phyloP scores from a whole-genome alignment of 92 coral and sea anemone genomes.

The Pocillopora meandrina region DNA sequence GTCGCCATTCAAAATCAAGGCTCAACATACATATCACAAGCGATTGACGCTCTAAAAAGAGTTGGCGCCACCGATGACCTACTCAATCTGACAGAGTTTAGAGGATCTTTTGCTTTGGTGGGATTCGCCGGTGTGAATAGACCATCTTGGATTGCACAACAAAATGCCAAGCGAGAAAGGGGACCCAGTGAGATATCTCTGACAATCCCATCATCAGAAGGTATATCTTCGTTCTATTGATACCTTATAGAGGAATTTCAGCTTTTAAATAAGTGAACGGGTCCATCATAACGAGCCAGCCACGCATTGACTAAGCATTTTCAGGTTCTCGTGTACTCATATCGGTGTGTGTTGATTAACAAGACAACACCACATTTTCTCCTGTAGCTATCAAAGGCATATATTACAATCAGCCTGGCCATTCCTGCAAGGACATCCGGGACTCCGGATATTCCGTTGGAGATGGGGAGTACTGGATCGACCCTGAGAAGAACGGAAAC shows the following conservation, averaged over 20 bases:
- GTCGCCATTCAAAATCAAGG: conserved; percentile 37
- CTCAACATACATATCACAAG: conserved; percentile 13
- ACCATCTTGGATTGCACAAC: conserved; percentile 41
- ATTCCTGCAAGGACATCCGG: neutral
- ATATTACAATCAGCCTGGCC: neutral
- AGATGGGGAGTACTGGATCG: conserved; percentile 11
- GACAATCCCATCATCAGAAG: neutral
- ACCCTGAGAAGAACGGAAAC: conserved; percentile 4
- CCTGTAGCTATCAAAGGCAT: neutral
- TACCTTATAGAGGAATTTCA: too few relatives aligned
- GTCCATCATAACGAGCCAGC: too few relatives aligned
- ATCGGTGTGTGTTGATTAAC: too few relatives aligned
- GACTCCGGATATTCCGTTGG: neutral
- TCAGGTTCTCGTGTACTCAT: too few relatives aligned
- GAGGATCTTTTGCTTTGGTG: conserved; percentile 36
- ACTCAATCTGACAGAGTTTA: neutral
- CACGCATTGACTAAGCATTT: too few relatives aligned
- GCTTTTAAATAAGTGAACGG: too few relatives aligned
- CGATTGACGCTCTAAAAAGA: conserved; percentile 32
- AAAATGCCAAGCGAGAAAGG: conserved; percentile 4
- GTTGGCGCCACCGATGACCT: conserved; percentile 41
- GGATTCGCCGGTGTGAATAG: conserved; percentile 32
- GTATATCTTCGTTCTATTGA: too few relatives aligned
- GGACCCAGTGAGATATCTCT: conserved; percentile 27
- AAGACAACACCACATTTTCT: too few relatives aligned